A percentile compares a stretch with the other conserved stretches of the same genome.
phyloP scores from a whole-genome alignment of 2,113 vertebrate species.

The Rallus limicola region DNA sequence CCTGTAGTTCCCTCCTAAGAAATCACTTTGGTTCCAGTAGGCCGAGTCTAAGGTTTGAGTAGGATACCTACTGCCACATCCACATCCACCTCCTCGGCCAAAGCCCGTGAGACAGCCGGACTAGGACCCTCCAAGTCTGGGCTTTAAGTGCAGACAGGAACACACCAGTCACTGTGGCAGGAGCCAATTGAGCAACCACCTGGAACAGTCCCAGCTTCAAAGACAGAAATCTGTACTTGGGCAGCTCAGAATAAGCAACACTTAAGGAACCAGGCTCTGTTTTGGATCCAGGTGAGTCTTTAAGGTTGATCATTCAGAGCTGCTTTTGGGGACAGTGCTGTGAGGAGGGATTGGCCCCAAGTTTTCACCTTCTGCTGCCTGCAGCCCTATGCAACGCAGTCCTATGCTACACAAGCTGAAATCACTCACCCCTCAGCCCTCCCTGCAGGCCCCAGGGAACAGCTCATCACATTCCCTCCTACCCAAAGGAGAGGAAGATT shows the following conservation, averaged over 20 bases:
- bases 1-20: neutral
- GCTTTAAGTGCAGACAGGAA: neutral
- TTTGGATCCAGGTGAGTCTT: neutral
- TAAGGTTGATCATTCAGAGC: neutral
- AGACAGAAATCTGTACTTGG: neutral
- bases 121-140: neutral
- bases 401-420: fast-evolving
- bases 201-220: neutral
- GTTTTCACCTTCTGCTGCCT: neutral
- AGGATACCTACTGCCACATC: neutral
- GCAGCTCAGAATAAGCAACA: neutral
- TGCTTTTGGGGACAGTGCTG: neutral
- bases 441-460: neutral
- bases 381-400: neutral
- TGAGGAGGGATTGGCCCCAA: fast-evolving
- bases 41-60: neutral
- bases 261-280: neutral
- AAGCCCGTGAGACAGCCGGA: neutral
- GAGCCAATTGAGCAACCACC: neutral
- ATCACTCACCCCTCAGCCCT: neutral
- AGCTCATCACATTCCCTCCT: neutral
- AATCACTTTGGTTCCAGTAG: neutral
- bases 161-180: neutral
- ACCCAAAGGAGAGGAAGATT: neutral
- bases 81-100: neutral